Conservation (phyloP, 2,888 invertebrate species). For the Sicus ferrugineus region DNA sequence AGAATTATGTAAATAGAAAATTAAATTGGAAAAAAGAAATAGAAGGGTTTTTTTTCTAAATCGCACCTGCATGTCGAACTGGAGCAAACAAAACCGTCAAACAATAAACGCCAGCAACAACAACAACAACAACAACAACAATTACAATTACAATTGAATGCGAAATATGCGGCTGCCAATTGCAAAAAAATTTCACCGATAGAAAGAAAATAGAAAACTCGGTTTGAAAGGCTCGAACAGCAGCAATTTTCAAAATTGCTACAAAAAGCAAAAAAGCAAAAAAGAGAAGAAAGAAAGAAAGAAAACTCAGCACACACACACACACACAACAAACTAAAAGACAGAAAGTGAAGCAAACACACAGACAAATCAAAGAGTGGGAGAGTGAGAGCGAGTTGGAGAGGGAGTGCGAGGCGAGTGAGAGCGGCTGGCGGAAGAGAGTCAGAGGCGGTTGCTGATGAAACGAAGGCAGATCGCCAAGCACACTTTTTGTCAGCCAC, state of each 20-base stretch:
- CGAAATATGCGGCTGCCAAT: conserved; percentile 1
- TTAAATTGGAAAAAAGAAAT: no score
- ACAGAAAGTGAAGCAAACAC: conserved; percentile 1
- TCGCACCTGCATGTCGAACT: background rate
- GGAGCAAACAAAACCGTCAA: background rate
- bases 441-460: background rate
- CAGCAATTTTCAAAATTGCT: no score
- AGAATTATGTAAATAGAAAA: no score
- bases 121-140: background rate
- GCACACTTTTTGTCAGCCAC: conserved; percentile 15
- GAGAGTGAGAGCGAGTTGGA: background rate
- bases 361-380: background rate
- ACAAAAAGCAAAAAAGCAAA: no score
- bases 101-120: background rate
- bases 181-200: background rate
- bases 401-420: background rate
- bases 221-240: no score
- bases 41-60: no score
- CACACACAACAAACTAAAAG: no score
- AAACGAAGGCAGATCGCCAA: background rate
- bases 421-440: background rate
- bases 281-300: no score
- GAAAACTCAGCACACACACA: no score
- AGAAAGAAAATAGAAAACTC: no score
- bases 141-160: background rate